Evolutionary conservation across 1,140 invertebrate genomes (phyloP), one percentile per base, ranked within the genome.

Genomic region (Helicoverpa armigera): DNA sequence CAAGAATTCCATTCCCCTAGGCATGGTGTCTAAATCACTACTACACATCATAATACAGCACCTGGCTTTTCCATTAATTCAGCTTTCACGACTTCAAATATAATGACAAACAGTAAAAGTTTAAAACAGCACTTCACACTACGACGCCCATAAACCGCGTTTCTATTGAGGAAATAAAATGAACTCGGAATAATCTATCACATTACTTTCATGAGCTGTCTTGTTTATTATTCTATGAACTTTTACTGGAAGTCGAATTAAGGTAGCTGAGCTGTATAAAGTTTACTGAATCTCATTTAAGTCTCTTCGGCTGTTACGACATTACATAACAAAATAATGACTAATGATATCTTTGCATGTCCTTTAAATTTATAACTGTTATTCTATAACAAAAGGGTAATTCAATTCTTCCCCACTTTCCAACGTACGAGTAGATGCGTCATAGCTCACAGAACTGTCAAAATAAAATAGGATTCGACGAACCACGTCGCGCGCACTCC

Each of bases 401-500:
- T 10, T 23, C 16, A 31, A n/a, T 72, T 29, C 35, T 43, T 9
- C 35, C 5, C 35, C 23, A 12, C 23, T 29, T 51, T 50, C 11
- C 16, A 61, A 53, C 16, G 11, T 5, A 77, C 23, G 23, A 23
- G 23, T 23, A 23, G 48, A 67, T 77, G 23, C 23, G 75, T 18
- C 61, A 77, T 65, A 77, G 61, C 50, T 72, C 69, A 72, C 18
- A 63, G 51, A 18, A 65, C 50, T 43, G 60, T 29, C 58, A 50
- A 53, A 65, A 56, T 43, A 54, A 67, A 77, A 77, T 77, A n/a
- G 75, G n/a, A 77, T 61, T 61, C 53, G 43, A 18, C 43, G 54
- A 75, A 60, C 73, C 31, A 58, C 31, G 54, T 75, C 58, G 56
- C 18, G 7, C 54, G 69, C 69, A 72, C 69, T 72, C 50, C 69